A percentile compares a stretch with the other conserved stretches of the same genome.
These are phyloP conservation scores for Tachina fera DNA, from an alignment of 2,888 invertebrate species.

Conservation along the genomic window DNA sequence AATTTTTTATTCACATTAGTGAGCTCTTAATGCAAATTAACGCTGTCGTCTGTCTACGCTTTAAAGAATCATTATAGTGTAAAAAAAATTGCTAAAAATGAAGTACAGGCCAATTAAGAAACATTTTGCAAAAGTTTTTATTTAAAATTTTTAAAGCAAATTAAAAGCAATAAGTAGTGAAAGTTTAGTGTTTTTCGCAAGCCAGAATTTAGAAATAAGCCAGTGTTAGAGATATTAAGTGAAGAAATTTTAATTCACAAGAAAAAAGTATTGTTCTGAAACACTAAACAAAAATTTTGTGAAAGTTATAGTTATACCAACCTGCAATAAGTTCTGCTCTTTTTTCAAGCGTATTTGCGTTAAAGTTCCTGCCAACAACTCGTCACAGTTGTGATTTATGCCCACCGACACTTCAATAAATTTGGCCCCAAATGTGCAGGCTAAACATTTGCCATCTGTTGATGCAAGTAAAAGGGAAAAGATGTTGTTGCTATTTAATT, in stretches of 20 bases:
- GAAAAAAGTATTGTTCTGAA: no score
- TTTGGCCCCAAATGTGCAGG: constrained; percentile 95
- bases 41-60: no score
- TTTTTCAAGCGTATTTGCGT: constrained; percentile 94
- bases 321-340: constrained; percentile 85
- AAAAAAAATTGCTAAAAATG: neutral
- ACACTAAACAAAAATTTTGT: no score
- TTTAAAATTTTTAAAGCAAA: neutral
- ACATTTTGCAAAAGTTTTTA: neutral
- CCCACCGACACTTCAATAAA: constrained; percentile 98
- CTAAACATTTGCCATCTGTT: constrained; percentile 96
- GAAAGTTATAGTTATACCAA: constrained; percentile 14
- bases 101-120: neutral
- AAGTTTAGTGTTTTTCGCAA: neutral
- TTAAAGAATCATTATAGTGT: neutral
- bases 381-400: constrained; percentile 98
- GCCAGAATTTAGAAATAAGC: constrained; percentile 41
- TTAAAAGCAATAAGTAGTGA: no score
- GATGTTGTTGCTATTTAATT: neutral
- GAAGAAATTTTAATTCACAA: constrained; percentile 2
- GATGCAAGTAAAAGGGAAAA: constrained; percentile 74
- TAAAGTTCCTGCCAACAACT: constrained; percentile 95
- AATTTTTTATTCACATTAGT: no score
- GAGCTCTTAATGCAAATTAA: no score
- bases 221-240: constrained; percentile 40